Percentiles rank a stretch among this genome's conserved stretches.
phyloP scores from a whole-genome alignment of 1,140 invertebrate genomes.

The Drosophila bocqueti region DNA sequence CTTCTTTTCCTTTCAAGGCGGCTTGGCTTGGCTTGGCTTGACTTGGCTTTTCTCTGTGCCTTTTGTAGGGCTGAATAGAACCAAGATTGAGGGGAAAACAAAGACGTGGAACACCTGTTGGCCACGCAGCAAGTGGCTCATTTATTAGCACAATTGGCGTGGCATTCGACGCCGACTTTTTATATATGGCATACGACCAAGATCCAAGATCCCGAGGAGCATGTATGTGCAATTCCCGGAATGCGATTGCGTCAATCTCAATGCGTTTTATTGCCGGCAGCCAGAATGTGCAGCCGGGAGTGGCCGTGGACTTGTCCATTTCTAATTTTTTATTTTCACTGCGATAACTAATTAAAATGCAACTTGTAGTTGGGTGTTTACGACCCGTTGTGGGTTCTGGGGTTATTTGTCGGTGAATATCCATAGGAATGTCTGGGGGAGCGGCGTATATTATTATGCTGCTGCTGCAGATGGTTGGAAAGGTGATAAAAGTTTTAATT shows the following conservation, averaged over 20 bases:
- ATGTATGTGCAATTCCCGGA: slow-evolving; percentile 55
- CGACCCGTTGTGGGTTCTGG: slow-evolving; percentile 18
- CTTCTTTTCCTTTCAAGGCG: slow-evolving; percentile 46
- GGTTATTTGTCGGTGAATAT: slow-evolving; percentile 31
- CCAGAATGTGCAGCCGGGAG: slow-evolving; percentile 25
- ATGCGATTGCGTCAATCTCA: slow-evolving; percentile 56
- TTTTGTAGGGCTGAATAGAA: slow-evolving; percentile 31
- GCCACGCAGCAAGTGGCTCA: slow-evolving; percentile 56
- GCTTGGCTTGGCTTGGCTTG: slow-evolving; percentile 10
- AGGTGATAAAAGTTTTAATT: slow-evolving; percentile 34
- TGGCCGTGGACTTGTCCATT: slow-evolving; percentile 15
- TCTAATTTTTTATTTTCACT: slow-evolving; percentile 28
- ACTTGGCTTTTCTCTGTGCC: slow-evolving; percentile 23
- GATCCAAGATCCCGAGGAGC: slow-evolving; percentile 6
- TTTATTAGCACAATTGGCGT: slow-evolving; percentile 69
- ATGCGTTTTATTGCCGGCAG: slow-evolving; percentile 57
- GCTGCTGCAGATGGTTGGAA: background rate
- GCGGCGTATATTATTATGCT: slow-evolving; percentile 21
- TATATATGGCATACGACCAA: slow-evolving; percentile 20
- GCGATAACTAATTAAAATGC: slow-evolving; percentile 57
- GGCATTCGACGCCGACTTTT: slow-evolving; percentile 32
- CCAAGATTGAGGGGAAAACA: slow-evolving; percentile 20
- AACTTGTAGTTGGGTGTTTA: slow-evolving; percentile 58
- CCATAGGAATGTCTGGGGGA: slow-evolving; percentile 19
- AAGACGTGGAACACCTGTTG: slow-evolving; percentile 64